phyloP scores from a whole-genome alignment of 2,888 invertebrate species.

The Pristionchus fissidentatus region DNA sequence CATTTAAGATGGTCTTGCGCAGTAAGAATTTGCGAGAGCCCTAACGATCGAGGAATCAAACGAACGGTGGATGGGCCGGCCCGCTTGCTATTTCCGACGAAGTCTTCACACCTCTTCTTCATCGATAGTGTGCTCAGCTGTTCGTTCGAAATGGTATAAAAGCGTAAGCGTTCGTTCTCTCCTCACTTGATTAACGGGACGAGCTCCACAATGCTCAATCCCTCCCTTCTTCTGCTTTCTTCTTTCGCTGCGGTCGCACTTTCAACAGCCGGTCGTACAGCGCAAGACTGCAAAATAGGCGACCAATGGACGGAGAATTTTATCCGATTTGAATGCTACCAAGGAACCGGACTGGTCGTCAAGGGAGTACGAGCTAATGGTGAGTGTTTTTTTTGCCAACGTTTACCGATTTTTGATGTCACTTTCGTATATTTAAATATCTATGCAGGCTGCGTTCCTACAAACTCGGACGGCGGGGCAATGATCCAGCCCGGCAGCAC shows the following conservation, averaged over 20 bases:
- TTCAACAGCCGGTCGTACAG: background rate
- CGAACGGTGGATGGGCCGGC: no score
- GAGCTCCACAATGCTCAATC: slow-evolving; percentile 26
- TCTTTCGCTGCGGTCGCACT: background rate
- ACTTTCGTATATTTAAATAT: background rate
- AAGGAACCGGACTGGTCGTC: slow-evolving; percentile 32
- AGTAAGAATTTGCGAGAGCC: no score
- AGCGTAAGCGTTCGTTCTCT: background rate
- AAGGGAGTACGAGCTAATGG: slow-evolving; percentile 48
- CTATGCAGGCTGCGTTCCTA: slow-evolving; percentile 34
- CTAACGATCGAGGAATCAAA: no score
- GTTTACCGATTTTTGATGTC: background rate
- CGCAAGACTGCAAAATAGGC: slow-evolving; percentile 32
- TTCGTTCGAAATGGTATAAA: slow-evolving; percentile 16
- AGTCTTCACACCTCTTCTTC: slow-evolving; percentile 35
- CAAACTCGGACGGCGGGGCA: slow-evolving; percentile 12
- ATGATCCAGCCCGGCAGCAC: slow-evolving; percentile 41
- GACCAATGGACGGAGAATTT: slow-evolving; percentile 44
- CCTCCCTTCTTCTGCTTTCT: slow-evolving; percentile 5
- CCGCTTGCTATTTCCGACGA: no score
- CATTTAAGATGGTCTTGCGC: no score
- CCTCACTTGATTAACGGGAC: slow-evolving; percentile 30
- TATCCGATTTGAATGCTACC: slow-evolving; percentile 44
- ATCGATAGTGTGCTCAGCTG: slow-evolving; percentile 1
- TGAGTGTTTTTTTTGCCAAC: background rate